These are phyloP conservation scores for Acanthurus lineatus DNA, from an alignment of 2,797 vertebrate species.

Conservation along the genomic window DNA sequence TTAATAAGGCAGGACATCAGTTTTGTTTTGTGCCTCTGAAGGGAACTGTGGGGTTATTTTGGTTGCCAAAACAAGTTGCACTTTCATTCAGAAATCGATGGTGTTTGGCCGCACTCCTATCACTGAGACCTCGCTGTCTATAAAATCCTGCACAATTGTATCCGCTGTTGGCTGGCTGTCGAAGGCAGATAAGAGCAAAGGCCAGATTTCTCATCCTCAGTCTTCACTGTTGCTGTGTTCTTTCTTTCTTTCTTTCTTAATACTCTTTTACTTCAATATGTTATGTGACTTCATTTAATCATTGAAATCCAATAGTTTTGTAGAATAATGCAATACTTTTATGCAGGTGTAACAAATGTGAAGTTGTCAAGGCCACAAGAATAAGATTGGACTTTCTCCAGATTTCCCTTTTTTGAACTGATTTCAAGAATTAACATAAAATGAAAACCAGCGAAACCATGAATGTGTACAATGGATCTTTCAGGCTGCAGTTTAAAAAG, in stretches of 20 bases:
- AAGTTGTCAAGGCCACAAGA: constrained; percentile 6
- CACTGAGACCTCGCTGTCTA: constrained; percentile 43
- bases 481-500: constrained; percentile 14
- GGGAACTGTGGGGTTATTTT: constrained; percentile 23
- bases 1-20: constrained; percentile 50
- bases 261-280: constrained; percentile 1
- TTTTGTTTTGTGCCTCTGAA: constrained; percentile 44
- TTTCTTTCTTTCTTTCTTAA: constrained; percentile 22
- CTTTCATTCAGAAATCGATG: constrained; percentile 58
- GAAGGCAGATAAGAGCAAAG: constrained; percentile 49
- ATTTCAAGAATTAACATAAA: constrained; percentile 52
- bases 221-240: background rate
- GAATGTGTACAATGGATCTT: constrained; percentile 33
- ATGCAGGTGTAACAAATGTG: background rate
- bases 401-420: constrained; percentile 24
- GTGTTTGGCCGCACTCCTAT: constrained; percentile 35
- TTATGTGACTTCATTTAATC: constrained; percentile 15
- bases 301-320: constrained; percentile 8
- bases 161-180: constrained; percentile 45
- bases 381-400: constrained; percentile 7
- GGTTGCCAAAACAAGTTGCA: constrained; percentile 53
- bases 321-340: background rate
- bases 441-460: constrained; percentile 29
- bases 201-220: constrained; percentile 26
- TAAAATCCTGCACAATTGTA: constrained; percentile 39